Base-by-base conservation (phyloP, 2,113 vertebrate genomes). In the Centropristis striata region DNA sequence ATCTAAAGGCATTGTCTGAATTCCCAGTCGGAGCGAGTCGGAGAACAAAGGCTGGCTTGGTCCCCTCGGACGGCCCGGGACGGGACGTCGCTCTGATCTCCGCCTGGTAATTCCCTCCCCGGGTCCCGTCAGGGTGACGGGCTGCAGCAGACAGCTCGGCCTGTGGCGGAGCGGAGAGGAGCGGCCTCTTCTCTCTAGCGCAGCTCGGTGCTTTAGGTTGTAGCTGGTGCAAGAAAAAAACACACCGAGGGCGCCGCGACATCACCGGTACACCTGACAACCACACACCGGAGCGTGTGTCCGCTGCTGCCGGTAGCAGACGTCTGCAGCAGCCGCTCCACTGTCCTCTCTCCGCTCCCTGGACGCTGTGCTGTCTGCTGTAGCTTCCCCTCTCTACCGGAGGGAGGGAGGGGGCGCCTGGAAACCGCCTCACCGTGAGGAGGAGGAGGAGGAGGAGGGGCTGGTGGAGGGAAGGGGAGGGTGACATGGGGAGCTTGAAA, bases 401-500 rank as follows among this genome's bases (percentile, higher is more conserved):
- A 51, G 83, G 32, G n/a, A n/a, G n/a, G n/a, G n/a, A n/a, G 4
- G 89, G 92, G 89, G 0, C 57, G 89, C 92, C 94, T 93, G 93
- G 92, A 95, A 95, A 94, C 94, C 73, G 90, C 18, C 61, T 12
- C 54, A 6, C 2, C 67, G 53, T 42, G 27, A 57, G 69, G 60
- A 54, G 88, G 81, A 65, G 86, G 69, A 55, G 47, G 25, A 57
- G 69, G 60, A 50, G 88, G 81, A 61, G 86, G 85, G 73, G 60
- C 60, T 3, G 63, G 15, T 14, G 44, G 10, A 36, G 47, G 68
- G 36, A 55, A 18, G 50, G 1, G 12, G 18, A 5, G 4, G 27
- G 55, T 70, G 47, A 47, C 44, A 71, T 27, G 92, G 94, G 94
- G 61, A 81, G 41, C 88, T 95, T 93, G 94, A 95, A 95, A 95